These are phyloP conservation scores for Beris morrisii DNA, from an alignment of 2,888 invertebrate species.

Conservation along the genomic window DNA sequence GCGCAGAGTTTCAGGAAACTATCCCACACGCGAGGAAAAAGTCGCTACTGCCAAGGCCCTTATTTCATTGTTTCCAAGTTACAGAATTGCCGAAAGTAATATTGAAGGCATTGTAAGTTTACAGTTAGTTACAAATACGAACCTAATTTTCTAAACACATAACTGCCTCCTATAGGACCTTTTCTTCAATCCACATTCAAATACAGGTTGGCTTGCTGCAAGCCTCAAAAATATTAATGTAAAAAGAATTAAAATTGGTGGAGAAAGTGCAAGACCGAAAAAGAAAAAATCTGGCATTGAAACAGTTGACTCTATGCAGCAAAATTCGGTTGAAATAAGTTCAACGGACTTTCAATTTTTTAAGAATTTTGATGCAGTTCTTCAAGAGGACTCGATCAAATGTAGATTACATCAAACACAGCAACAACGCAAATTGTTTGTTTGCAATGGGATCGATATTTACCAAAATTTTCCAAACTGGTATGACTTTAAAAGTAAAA, in stretches of 20 bases:
- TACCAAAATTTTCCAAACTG: background rate
- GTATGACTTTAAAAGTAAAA: background rate
- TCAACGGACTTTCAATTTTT: background rate
- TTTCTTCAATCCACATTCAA: background rate
- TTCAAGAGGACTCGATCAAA: background rate
- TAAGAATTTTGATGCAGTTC: background rate
- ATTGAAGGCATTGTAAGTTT: conserved; percentile 2
- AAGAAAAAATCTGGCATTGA: background rate
- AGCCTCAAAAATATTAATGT: background rate
- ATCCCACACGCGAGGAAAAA: background rate
- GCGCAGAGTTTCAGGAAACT: background rate
- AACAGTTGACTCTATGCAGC: background rate
- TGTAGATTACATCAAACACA: background rate
- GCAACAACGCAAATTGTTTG: background rate
- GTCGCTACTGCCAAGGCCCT: background rate
- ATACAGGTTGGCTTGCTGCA: background rate
- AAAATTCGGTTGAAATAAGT: background rate
- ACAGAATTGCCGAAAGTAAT: background rate
- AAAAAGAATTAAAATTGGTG: background rate
- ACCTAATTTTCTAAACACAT: background rate
- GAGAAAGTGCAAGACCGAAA: background rate
- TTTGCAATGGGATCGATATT: background rate
- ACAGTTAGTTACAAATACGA: background rate
- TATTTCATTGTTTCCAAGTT: background rate
- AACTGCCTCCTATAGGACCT: background rate